Percentiles rank a stretch among this genome's conserved stretches.
Conservation (phyloP, 1,140 invertebrate species). For the Brachionus manjavacas region DNA sequence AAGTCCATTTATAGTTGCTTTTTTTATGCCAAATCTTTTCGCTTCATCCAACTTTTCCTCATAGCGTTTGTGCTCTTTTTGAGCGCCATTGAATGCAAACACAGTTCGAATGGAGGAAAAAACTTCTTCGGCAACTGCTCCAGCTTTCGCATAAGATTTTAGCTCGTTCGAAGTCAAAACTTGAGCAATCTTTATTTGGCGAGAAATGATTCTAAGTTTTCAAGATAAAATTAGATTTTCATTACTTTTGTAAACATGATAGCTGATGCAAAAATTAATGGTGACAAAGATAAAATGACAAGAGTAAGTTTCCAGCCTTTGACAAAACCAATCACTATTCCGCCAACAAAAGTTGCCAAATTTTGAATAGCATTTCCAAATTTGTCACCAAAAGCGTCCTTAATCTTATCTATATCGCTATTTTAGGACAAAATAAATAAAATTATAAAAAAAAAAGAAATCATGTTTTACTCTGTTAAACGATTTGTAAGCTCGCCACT, state of each 20-base stretch:
- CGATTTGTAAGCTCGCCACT: slow-evolving; percentile 80
- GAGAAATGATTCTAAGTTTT: not conserved
- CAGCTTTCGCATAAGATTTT: slow-evolving; percentile 55
- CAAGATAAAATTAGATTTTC: not conserved
- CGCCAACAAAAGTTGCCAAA: slow-evolving; percentile 49
- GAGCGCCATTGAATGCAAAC: slow-evolving; percentile 56
- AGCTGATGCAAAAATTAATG: slow-evolving; percentile 48
- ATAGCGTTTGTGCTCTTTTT: slow-evolving; percentile 50
- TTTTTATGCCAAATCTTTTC: slow-evolving; percentile 11
- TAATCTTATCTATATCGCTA: slow-evolving; percentile 79
- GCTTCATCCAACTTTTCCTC: slow-evolving; percentile 12
- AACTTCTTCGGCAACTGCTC: slow-evolving; percentile 57
- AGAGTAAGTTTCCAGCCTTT: slow-evolving; percentile 56
- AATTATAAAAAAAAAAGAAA: too few relatives aligned
- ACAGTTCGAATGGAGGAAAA: slow-evolving; percentile 56
- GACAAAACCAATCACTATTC: slow-evolving; percentile 52
- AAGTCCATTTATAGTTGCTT: slow-evolving; percentile 10
- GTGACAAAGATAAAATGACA: slow-evolving; percentile 53
- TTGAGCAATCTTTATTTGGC: slow-evolving; percentile 36
- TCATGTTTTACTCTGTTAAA: slow-evolving; percentile 60
- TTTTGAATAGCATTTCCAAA: slow-evolving; percentile 68
- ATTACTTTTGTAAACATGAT: slow-evolving; percentile 51
- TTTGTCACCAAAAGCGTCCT: slow-evolving; percentile 84
- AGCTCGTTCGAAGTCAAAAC: slow-evolving; percentile 48
- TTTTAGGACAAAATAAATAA: not conserved